These are phyloP conservation scores for Drosophila teissieri DNA, from an alignment of 1,140 invertebrate species.

Conservation along the genomic window DNA sequence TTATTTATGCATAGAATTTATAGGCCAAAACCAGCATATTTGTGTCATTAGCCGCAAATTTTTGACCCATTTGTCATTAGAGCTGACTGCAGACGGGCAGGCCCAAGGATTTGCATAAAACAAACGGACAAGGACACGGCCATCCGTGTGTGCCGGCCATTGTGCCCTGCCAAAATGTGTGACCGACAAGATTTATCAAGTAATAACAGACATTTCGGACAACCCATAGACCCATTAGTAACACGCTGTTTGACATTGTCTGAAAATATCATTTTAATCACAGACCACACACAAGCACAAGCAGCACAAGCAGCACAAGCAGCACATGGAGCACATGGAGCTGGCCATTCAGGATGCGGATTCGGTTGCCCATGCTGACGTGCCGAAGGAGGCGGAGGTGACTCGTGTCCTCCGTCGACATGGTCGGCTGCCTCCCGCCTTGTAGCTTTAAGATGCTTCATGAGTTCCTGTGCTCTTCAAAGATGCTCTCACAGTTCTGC, in stretches of 20 bases:
- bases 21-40: constrained; percentile 75
- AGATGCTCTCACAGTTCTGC: neutral
- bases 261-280: constrained; percentile 82
- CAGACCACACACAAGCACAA: constrained; percentile 51
- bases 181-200: constrained; percentile 82
- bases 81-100: constrained; percentile 52
- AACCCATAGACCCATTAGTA: constrained; percentile 82
- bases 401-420: constrained; percentile 16
- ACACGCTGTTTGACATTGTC: constrained; percentile 81
- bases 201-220: constrained; percentile 82
- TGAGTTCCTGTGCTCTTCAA: neutral
- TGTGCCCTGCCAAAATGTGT: constrained; percentile 69
- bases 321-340: constrained; percentile 17
- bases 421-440: constrained; percentile 14
- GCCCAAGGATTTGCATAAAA: constrained; percentile 75
- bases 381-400: neutral
- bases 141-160: constrained; percentile 29
- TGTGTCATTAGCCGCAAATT: constrained; percentile 81
- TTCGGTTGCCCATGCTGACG: neutral
- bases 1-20: constrained; percentile 80
- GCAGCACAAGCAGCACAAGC: constrained; percentile 25
- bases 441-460: constrained; percentile 1
- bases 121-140: constrained; percentile 48
- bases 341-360: neutral
- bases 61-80: constrained; percentile 82